Evolutionary conservation across 2,113 vertebrate species (phyloP), one percentile per base, ranked within the genome.

Genomic region (Passer montanus): DNA sequence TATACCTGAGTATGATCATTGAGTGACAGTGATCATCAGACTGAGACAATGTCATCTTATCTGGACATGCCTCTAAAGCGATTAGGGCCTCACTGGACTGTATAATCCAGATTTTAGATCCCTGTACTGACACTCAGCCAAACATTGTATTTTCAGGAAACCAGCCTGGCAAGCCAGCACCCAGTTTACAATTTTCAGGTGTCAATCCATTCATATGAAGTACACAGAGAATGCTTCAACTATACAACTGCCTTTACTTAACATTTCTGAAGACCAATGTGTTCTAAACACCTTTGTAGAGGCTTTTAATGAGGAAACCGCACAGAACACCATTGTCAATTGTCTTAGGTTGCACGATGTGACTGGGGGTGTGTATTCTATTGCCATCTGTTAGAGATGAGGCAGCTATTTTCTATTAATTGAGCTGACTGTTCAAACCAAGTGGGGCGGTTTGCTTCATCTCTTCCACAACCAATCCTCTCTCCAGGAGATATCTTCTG

Each of bases 121-220:
- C 27, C 77, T 52, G 22, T 23, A 70, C 33, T 35, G 43, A 60
- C 26, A 39, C 13, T 33, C 33, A 66, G 59, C 7, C 31, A 67
- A 74, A 59, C 0, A 39, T 33, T 75, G 68, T 53, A 31, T 87
- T 87, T 92, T 73, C 49, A 73, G 50, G 49, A 82, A 89, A 76
- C 13, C 10, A 52, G 15, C 20, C 56, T 76, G 70, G 44, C 46
- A 85, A 27, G 7, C 0, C 0, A 84, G n/a, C 47, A 69, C 21
- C 10, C 21, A 43, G 21, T 52, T 80, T 26, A 66, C 27, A 47
- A 33, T 90, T 67, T 81, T 81, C 73, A 50, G 23, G 6, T 74
- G 69, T 66, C 50, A 77, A 15, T 77, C 58, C 77, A 31, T 33
- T 74, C 30, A 60, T 19, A n/a, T 15, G 16, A 90, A 69, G 37